Conservation (phyloP, 23 tunicate genomes). For the Trididemnum nubilum region DNA sequence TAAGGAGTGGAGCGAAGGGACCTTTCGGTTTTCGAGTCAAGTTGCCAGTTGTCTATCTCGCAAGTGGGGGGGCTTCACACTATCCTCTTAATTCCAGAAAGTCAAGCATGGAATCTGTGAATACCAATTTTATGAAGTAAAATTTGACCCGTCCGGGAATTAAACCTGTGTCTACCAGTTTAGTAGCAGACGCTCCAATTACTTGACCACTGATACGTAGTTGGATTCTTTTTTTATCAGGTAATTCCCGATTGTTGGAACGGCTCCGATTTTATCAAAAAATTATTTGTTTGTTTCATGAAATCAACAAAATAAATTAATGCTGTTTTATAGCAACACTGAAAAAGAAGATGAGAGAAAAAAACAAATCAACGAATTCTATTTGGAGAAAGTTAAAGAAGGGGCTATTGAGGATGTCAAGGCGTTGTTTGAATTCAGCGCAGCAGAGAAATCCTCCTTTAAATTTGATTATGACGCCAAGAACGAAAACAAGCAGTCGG, state of each 20-base stretch:
- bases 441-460: not conserved
- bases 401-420: slow-evolving; percentile 34
- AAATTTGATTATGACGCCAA: not conserved
- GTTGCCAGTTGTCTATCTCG: too few relatives aligned
- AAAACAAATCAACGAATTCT: not conserved
- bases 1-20: too few relatives aligned
- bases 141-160: not conserved
- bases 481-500: slow-evolving; percentile 45
- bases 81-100: not conserved
- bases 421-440: slow-evolving; percentile 28
- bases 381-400: slow-evolving; percentile 23
- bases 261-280: too few relatives aligned
- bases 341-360: too few relatives aligned
- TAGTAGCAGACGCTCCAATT: not conserved
- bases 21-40: too few relatives aligned
- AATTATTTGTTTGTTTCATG: too few relatives aligned
- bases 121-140: not conserved
- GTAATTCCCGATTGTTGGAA: too few relatives aligned
- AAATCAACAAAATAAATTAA: too few relatives aligned
- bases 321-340: too few relatives aligned
- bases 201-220: not conserved
- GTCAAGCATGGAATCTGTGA: not conserved
- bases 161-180: not conserved
- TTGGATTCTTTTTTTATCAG: too few relatives aligned
- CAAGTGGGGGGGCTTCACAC: too few relatives aligned